Evolutionary conservation across 1,140 invertebrate species (phyloP).

Genomic region (Pantala flavescens): DNA sequence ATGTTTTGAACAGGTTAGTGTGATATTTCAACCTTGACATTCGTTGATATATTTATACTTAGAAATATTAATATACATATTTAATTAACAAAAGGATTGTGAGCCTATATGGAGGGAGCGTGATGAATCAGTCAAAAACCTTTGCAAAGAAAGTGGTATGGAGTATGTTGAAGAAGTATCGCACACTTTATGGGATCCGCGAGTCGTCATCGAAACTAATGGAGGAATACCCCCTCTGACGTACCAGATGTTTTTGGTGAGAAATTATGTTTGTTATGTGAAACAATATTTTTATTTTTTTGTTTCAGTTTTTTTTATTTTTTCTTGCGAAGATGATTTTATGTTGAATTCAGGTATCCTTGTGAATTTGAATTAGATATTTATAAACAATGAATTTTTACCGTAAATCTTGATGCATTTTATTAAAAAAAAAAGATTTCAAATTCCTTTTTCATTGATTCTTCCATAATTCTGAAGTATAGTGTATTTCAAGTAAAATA

Average conservation of each 20-base stretch:
- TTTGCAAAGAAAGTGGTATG: constrained; percentile 46
- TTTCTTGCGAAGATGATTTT: no score
- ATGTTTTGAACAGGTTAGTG: constrained; percentile 47
- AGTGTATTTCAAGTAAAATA: no score
- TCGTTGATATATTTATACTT: neutral
- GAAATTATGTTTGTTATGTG: constrained; percentile 17
- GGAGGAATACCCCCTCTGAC: constrained; percentile 60
- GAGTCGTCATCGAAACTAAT: constrained; percentile 52
- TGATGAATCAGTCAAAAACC: constrained; percentile 45
- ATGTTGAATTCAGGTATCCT: no score
- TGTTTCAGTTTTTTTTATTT: no score
- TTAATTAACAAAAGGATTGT: constrained; percentile 43
- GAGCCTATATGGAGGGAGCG: constrained; percentile 56
- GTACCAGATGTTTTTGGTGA: constrained; percentile 59
- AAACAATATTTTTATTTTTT: no score
- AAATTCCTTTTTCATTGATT: no score
- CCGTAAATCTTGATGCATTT: no score
- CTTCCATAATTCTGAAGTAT: no score
- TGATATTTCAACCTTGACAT: neutral
- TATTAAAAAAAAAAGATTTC: no score
- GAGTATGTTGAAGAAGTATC: constrained; percentile 49
- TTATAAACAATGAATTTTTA: no score
- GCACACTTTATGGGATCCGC: constrained; percentile 61
- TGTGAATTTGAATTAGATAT: no score
- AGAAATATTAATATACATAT: constrained; percentile 15